These are phyloP conservation scores for Anoplophora glabripennis DNA, from an alignment of 1,140 invertebrate species.

Conservation along the genomic window DNA sequence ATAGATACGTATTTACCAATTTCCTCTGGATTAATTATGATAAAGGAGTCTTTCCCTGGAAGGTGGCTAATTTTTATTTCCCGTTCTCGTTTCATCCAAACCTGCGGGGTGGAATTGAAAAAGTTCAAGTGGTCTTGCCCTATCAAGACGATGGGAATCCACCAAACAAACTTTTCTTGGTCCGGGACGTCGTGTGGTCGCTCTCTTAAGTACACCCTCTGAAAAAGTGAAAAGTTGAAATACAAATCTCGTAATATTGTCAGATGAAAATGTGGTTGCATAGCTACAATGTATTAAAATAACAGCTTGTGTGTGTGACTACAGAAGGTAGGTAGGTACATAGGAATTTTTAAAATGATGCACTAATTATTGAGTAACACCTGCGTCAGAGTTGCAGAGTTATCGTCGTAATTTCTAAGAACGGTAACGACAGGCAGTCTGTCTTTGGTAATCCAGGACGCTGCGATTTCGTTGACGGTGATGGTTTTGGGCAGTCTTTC, in stretches of 20 bases:
- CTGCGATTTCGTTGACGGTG: slow-evolving; percentile 65
- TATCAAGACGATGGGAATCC: slow-evolving; percentile 63
- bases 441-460: slow-evolving; percentile 79
- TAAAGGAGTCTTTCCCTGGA: slow-evolving; percentile 58
- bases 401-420: slow-evolving; percentile 63
- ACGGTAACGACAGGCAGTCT: slow-evolving; percentile 77
- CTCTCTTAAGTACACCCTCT: slow-evolving; percentile 68
- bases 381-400: slow-evolving; percentile 63
- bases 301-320: no score
- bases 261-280: no score
- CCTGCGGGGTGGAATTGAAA: slow-evolving; percentile 51
- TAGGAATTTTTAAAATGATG: not conserved
- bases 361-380: slow-evolving; percentile 46
- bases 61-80: slow-evolving; percentile 53
- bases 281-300: no score
- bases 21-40: slow-evolving; percentile 77
- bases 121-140: slow-evolving; percentile 58
- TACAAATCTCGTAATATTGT: not conserved
- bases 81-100: slow-evolving; percentile 60
- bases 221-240: slow-evolving; percentile 21
- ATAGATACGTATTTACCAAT: no score
- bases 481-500: slow-evolving; percentile 56
- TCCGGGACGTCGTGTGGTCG: slow-evolving; percentile 63
- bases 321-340: no score
- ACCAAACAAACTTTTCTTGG: slow-evolving; percentile 64